Conservation (phyloP, 2,888 invertebrate species). For the Mesoligia furuncula region DNA sequence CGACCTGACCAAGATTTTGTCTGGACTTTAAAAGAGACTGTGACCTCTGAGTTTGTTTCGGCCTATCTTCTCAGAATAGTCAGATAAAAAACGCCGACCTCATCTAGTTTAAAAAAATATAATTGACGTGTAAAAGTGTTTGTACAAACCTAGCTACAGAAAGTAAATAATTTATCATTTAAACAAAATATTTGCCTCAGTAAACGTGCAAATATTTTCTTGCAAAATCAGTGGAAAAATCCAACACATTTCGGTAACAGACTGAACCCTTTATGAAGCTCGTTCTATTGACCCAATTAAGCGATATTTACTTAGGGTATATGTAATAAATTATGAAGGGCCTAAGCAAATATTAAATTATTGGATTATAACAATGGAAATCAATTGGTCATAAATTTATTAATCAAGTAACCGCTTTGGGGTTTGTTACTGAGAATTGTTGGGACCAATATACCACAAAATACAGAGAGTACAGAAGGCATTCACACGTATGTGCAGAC, state of each 20-base stretch:
- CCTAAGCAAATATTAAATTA: constrained; percentile 60
- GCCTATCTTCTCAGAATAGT: no score
- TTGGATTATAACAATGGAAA: constrained; percentile 52
- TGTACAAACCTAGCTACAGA: no score
- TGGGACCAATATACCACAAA: background rate
- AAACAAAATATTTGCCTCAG: background rate
- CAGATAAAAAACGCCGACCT: no score
- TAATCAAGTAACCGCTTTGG: constrained; percentile 19
- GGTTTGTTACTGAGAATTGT: background rate
- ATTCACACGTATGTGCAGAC: no score
- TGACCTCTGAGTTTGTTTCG: no score
- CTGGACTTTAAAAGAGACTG: no score
- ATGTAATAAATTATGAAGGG: constrained; percentile 51
- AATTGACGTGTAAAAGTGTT: no score
- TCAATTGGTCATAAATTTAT: constrained; percentile 51
- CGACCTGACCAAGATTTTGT: no score
- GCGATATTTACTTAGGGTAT: constrained; percentile 55
- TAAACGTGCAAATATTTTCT: constrained; percentile 15
- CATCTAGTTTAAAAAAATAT: no score
- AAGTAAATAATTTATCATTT: no score
- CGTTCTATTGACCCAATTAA: constrained; percentile 53
- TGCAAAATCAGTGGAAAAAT: constrained; percentile 23
- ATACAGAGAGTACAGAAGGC: no score
- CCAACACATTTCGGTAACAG: constrained; percentile 29
- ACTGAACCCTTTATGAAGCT: constrained; percentile 37